Evolutionary conservation across 2,113 vertebrate species (phyloP).

Genomic region (Ondatra zibethicus): DNA sequence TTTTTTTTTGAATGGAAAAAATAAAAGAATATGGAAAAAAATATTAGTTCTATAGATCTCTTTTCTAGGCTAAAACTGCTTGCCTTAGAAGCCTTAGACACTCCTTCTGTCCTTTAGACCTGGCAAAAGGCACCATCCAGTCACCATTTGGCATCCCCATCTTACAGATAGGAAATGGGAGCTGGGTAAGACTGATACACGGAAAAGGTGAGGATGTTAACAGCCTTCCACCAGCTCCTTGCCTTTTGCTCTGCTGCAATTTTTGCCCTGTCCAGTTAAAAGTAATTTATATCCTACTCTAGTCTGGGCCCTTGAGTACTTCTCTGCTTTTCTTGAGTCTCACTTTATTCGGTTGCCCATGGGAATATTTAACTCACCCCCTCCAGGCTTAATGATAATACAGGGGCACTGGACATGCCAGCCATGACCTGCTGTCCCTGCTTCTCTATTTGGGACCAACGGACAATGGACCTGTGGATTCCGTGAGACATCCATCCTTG

Average conservation of each 20-base stretch:
- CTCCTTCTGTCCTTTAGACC: not conserved
- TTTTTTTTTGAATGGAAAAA: too few relatives aligned
- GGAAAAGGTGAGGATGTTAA: not conserved
- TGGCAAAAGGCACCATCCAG: not conserved
- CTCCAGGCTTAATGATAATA: not conserved
- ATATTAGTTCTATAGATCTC: not conserved
- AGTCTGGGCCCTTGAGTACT: not conserved
- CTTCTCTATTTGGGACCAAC: not conserved
- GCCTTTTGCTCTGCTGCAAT: not conserved
- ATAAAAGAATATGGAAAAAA: too few relatives aligned
- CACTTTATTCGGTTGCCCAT: not conserved
- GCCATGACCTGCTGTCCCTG: not conserved
- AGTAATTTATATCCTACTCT: not conserved
- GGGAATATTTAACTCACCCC: not conserved
- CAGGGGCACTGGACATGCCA: not conserved
- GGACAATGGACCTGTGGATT: not conserved
- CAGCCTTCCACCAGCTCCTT: not conserved
- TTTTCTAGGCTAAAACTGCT: not conserved
- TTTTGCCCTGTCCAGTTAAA: not conserved
- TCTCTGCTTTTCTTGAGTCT: not conserved
- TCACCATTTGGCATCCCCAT: not conserved
- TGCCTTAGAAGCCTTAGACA: not conserved
- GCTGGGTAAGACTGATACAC: not conserved
- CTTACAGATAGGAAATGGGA: conserved; percentile 26
- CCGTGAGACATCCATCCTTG: not conserved